These are phyloP conservation scores for Stomatorhinus walkeri DNA, from an alignment of 2,797 vertebrate species.

Conservation along the genomic window DNA sequence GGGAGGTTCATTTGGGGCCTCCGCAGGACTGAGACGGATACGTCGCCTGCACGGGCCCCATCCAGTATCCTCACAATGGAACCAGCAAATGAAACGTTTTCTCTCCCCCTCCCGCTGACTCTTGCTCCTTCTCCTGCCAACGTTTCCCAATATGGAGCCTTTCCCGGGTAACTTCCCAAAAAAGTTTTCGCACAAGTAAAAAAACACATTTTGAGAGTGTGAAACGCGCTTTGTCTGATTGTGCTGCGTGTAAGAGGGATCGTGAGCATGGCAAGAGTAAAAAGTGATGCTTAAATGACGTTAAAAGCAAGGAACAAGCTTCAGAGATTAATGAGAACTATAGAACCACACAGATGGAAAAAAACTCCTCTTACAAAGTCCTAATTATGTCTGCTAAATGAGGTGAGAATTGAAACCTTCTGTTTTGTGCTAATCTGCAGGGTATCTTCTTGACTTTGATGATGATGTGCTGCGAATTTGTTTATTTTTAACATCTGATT, in stretches of 20 bases:
- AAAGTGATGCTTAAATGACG: neutral
- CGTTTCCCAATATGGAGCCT: neutral
- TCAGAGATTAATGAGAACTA: neutral
- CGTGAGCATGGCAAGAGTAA: neutral
- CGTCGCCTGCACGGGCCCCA: neutral
- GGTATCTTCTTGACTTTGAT: neutral
- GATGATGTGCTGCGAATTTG: slow-evolving; percentile 5
- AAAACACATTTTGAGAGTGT: neutral
- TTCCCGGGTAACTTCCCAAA: neutral
- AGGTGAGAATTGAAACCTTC: slow-evolving; percentile 19
- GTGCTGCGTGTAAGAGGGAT: neutral
- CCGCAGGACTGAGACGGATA: neutral
- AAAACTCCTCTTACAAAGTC: slow-evolving; percentile 13
- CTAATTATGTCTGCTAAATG: slow-evolving; percentile 20
- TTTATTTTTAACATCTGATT: slow-evolving; percentile 19
- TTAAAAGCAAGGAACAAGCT: neutral
- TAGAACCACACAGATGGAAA: slow-evolving; percentile 14
- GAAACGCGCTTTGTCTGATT: neutral
- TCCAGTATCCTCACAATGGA: neutral
- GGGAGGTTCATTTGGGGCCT: neutral
- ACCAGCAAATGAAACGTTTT: neutral
- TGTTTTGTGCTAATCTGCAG: slow-evolving; percentile 4
- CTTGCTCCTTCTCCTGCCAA: neutral
- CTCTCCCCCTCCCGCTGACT: neutral
- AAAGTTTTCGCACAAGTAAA: neutral